A percentile compares a stretch with the other conserved stretches of the same genome.
Conservation (phyloP, 2,113 vertebrate species). For the Oplegnathus fasciatus region DNA sequence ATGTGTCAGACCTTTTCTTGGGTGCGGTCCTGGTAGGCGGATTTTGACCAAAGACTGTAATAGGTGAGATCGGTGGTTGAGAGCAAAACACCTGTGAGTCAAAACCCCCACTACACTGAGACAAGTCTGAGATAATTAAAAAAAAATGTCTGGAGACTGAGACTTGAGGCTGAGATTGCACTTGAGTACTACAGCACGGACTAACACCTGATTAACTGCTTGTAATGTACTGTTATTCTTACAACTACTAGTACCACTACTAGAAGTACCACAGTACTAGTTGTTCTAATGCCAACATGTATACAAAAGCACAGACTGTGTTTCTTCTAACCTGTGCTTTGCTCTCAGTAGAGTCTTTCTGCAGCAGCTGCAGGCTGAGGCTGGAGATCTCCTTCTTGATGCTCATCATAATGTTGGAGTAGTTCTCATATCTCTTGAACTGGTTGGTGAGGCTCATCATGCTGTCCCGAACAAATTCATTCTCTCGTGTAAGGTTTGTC, state of each 20-base stretch:
- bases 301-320: neutral
- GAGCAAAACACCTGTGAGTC: no score
- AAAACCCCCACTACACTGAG: no score
- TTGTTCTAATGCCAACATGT: no score
- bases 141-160: no score
- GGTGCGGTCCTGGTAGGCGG: no score
- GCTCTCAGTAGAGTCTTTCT: constrained; percentile 89
- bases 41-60: no score
- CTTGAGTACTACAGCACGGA: no score
- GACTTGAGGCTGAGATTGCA: no score
- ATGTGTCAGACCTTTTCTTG: no score
- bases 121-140: no score
- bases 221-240: neutral
- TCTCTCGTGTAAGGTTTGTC: constrained; percentile 94
- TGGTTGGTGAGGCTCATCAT: constrained; percentile 90
- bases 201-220: neutral
- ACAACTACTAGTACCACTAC: neutral
- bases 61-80: no score
- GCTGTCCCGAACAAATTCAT: constrained; percentile 93
- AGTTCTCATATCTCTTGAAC: constrained; percentile 94
- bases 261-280: neutral
- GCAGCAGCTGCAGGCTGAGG: constrained; percentile 94
- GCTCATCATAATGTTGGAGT: constrained; percentile 94
- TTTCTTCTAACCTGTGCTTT: constrained; percentile 87
- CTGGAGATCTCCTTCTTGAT: constrained; percentile 97